Percentiles rank a stretch among this genome's conserved stretches.
Evolutionary conservation across 2,113 vertebrate species (phyloP).

Genomic region (Oenanthe oenanthe): DNA sequence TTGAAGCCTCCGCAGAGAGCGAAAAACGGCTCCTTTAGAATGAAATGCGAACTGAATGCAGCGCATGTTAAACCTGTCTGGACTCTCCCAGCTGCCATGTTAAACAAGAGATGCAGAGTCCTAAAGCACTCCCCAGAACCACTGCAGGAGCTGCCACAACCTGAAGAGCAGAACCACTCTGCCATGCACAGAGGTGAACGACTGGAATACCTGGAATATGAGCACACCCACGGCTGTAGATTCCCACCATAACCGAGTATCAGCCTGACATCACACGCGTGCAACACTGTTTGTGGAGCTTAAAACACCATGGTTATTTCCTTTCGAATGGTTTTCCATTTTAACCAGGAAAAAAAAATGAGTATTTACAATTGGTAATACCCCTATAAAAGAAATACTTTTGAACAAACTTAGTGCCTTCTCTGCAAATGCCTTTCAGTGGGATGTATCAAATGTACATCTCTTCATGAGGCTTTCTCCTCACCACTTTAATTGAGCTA

Average conservation of each 20-base stretch:
- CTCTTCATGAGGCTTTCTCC: neutral
- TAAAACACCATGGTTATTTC: neutral
- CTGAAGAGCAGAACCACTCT: neutral
- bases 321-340: neutral
- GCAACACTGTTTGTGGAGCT: neutral
- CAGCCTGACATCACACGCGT: neutral
- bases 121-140: neutral
- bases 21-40: neutral
- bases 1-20: constrained; percentile 3
- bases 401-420: neutral
- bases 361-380: neutral
- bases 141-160: neutral
- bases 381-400: neutral
- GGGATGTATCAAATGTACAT: neutral
- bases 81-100: constrained; percentile 55
- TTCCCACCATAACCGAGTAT: neutral
- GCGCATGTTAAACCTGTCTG: neutral
- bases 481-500: neutral
- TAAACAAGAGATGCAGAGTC: constrained; percentile 10
- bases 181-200: accelerated
- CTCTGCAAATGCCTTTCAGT: neutral
- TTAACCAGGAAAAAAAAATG: neutral
- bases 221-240: neutral
- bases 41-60: neutral
- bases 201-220: neutral